Base-by-base conservation (phyloP, 2,797 vertebrate species). In the Avahi laniger region DNA sequence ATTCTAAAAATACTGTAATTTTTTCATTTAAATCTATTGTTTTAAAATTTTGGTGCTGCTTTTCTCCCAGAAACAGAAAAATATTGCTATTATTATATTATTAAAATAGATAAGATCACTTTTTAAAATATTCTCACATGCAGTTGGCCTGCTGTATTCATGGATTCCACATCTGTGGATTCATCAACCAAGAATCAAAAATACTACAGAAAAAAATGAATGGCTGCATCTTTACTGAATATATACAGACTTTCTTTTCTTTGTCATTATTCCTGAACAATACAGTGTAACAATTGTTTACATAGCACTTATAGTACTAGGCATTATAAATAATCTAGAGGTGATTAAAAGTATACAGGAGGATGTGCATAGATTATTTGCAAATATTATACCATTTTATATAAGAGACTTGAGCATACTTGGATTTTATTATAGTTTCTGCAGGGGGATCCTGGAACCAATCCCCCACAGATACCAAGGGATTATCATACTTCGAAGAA, bases 51-150 rank as follows among this genome's bases (percentile, higher is more conserved):
- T 70, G 38, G 38, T 85, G 26, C 18, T 92, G 9, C 26, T 69
- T 87, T 82, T 86, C 87, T 78, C 43, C 20, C 35, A 73, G 24
- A 87, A 93, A 94, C n/a, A 92, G 33, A 93, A 93, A 96, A 26
- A 85, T 2, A 65, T 10, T 92, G 22, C 50, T 81, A 76, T 87
- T 81, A 76, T 87, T 81, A 94, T 81, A 76, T 88, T 81, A 94
- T 59, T 41, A 78, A 87, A 90, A 15, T 61, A 13, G 3, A 10
- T 52, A 61, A 54, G 7, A n/a, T 7, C 33, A 54, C 75, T 78
- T 78, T 54, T 35, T n/a, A 78, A 78, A 78, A 35, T 10, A 52
- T 13, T 54, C 35, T 41, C 35, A 28, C 76, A 28, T 57, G 14
- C n/a, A 35, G 20, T 54, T 54, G 22, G 11, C 33, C 33, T 50